A percentile compares a stretch with the other conserved stretches of the same genome.
phyloP scores from a whole-genome alignment of 2,113 vertebrate species.

The Nipponia nippon region DNA sequence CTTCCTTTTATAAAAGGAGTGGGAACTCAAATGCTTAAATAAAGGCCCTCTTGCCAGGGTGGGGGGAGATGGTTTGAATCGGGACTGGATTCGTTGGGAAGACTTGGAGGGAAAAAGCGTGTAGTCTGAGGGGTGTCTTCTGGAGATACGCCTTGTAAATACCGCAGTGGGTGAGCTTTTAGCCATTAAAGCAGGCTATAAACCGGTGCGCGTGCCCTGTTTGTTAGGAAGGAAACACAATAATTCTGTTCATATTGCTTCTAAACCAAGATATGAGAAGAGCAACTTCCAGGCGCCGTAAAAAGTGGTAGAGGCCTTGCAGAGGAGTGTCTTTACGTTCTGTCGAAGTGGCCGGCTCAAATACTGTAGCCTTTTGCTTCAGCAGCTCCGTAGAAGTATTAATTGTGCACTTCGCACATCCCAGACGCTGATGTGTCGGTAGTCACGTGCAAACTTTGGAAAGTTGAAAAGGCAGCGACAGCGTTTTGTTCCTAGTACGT shows the following conservation, averaged over 20 bases:
- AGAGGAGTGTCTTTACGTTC: fast-evolving
- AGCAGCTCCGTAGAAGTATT: not conserved
- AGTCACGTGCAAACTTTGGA: fast-evolving
- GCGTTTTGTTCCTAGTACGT: fast-evolving
- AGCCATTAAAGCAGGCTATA: too few species aligned
- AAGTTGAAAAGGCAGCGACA: fast-evolving
- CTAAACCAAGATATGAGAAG: not conserved
- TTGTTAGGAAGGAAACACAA: not conserved
- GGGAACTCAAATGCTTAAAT: not conserved
- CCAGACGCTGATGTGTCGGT: fast-evolving
- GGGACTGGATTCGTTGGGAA: not conserved
- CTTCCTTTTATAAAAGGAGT: not conserved
- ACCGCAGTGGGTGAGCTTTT: not conserved
- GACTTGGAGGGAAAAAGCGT: not conserved
- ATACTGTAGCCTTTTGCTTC: not conserved
- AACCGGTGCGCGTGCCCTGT: fast-evolving
- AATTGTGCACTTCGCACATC: fast-evolving
- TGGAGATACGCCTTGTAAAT: not conserved
- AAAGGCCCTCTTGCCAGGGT: fast-evolving
- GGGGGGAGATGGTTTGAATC: not conserved
- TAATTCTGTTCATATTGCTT: not conserved
- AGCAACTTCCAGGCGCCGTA: not conserved
- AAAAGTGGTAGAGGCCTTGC: not conserved
- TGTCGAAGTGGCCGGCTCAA: not conserved
- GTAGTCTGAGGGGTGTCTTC: too few species aligned